Evolutionary conservation across 2,888 invertebrate genomes (phyloP), one percentile per base, ranked within the genome.

Genomic region (Lampropteryx suffumata): DNA sequence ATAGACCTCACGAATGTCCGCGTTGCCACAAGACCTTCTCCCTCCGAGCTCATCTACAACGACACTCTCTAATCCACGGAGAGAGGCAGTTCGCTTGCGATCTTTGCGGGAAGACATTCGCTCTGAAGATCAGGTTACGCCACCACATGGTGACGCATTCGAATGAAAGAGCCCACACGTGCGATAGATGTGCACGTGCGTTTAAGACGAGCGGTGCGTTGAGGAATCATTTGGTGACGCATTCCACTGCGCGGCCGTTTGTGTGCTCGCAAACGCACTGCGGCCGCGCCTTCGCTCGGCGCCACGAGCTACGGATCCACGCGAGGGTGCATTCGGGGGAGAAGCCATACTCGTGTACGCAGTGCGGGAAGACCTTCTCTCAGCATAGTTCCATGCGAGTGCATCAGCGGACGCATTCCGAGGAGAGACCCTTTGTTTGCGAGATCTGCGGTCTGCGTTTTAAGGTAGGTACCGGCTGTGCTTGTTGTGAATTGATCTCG

Each of bases 271-370:
- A 33, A 28, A 10, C 48, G 41, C 27, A 42, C 41, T 0, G 48
- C 48, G 9, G 48, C 29, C 9, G 8, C 41, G 3, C 41, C 41
- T 2, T 17, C 17, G 17, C 26, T 27, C 11, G 30, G 36, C 0
- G 36, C 41, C 21, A 10, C 1, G 44, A 44, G 5, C 41, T 40
- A 8, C 41, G 47, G 5, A 34, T 21, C 10, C 48, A 48, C 21
- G 36, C 42, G 41, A 41, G 42, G n/a, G 48, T 48, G 0, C 48
- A 48, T 3, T 36, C 35, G 1, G 14, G 10, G 0, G 26, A 9
- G 3, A 29, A 41, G 14, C 36, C 48, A 6, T 33, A 42, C 14
- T 30, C 11, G 0, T 48, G 48, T 6, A 4, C 24, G 1, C 29
- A 29, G 0, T 48, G 48, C 12, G 41, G 48, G 2, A 30, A 12